Evolutionary conservation across 1,140 invertebrate genomes (phyloP).

Genomic region (Zaprionus nigranus): DNA sequence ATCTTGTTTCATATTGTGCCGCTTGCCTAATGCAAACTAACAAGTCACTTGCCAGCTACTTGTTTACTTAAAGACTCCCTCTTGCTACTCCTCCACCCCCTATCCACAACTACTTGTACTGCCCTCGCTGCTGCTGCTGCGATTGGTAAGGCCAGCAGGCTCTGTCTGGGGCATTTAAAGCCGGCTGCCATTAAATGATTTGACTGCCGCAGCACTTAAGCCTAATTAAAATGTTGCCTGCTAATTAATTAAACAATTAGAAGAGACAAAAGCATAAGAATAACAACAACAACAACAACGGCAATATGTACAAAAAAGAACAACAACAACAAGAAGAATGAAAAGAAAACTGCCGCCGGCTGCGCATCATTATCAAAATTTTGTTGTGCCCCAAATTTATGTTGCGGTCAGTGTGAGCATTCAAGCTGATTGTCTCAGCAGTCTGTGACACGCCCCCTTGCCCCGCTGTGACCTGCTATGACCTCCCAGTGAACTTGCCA

Average conservation of each 20-base stretch:
- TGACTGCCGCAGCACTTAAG: constrained; percentile 71
- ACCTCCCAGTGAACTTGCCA: neutral
- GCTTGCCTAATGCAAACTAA: neutral
- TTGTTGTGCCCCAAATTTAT: constrained; percentile 65
- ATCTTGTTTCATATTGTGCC: neutral
- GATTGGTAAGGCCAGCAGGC: constrained; percentile 25
- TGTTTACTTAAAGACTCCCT: neutral
- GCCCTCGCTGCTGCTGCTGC: constrained; percentile 21
- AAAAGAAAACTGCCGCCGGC: constrained; percentile 26
- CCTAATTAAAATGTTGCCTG: constrained; percentile 75
- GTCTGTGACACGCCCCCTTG: constrained; percentile 3
- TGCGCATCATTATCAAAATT: constrained; percentile 73
- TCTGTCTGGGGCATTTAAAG: constrained; percentile 59
- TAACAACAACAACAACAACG: neutral
- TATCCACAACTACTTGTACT: neutral
- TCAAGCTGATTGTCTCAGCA: neutral
- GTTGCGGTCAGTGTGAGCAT: constrained; percentile 40
- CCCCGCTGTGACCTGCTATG: neutral
- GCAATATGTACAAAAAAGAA: constrained; percentile 19
- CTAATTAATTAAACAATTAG: constrained; percentile 80
- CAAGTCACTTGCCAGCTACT: neutral
- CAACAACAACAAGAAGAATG: constrained; percentile 14
- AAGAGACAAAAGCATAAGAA: neutral
- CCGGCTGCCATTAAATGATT: constrained; percentile 69
- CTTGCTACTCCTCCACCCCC: neutral